Percentiles rank a stretch among this genome's conserved stretches.
Evolutionary conservation across 2,888 invertebrate species (phyloP).

Genomic region (Lithophane semibrunnea): DNA sequence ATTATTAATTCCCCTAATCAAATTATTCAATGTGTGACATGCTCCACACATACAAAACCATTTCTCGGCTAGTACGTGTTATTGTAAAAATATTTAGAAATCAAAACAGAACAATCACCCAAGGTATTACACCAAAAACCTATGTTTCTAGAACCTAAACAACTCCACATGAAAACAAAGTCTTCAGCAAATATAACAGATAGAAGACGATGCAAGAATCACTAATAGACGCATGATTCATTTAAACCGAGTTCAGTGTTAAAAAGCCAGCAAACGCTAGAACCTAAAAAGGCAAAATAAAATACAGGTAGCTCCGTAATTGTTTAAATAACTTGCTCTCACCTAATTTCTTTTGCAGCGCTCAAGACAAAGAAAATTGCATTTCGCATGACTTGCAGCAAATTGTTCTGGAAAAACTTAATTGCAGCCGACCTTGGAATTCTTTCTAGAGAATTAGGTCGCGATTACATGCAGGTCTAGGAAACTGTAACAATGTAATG

Average conservation of each 20-base stretch:
- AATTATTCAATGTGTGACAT: neutral
- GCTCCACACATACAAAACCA: neutral
- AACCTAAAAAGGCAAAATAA: slow-evolving; percentile 26
- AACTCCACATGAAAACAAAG: neutral
- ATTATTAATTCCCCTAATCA: slow-evolving; percentile 3
- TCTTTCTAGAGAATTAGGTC: slow-evolving; percentile 54
- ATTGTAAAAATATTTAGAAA: neutral
- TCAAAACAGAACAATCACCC: neutral
- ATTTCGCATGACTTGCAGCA: slow-evolving; percentile 48
- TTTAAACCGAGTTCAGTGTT: slow-evolving; percentile 5
- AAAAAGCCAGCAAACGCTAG: neutral
- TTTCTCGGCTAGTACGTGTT: no score
- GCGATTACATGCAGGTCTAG: slow-evolving; percentile 38
- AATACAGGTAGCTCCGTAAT: slow-evolving; percentile 44
- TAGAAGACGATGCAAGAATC: neutral
- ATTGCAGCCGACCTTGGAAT: slow-evolving; percentile 51
- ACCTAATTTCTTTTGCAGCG: slow-evolving; percentile 51
- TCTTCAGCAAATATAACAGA: neutral
- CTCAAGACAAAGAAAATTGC: slow-evolving; percentile 53
- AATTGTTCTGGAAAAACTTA: slow-evolving; percentile 49
- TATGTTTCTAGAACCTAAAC: no score
- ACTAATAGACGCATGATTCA: slow-evolving; percentile 1
- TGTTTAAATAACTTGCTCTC: slow-evolving; percentile 46
- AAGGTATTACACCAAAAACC: neutral
- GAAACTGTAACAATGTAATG: slow-evolving; percentile 72